Evolutionary conservation across 1,140 invertebrate species (phyloP).

Genomic region (Antheraea mylitta): DNA sequence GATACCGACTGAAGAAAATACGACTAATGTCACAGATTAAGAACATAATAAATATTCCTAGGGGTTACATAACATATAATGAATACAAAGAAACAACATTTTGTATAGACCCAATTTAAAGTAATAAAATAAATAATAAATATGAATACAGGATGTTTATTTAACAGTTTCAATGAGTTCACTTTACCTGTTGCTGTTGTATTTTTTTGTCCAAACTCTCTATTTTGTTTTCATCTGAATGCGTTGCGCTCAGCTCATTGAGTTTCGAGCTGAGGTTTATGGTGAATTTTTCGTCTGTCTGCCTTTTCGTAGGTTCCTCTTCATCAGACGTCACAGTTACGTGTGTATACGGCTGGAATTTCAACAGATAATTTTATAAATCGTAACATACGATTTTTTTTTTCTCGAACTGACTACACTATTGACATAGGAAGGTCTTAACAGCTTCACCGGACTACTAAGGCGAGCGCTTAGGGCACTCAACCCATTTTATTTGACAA

Average conservation of each 20-base stretch:
- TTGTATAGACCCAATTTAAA: not conserved
- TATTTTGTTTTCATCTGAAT: constrained; percentile 45
- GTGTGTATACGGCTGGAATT: constrained; percentile 77
- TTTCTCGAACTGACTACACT: too few relatives aligned
- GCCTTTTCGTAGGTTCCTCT: constrained; percentile 85
- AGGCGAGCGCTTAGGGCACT: too few relatives aligned
- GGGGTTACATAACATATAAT: too few relatives aligned
- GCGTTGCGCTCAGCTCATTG: constrained; percentile 38
- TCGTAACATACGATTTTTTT: too few relatives aligned
- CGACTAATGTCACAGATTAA: too few relatives aligned
- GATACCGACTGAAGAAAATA: not conserved
- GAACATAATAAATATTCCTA: too few relatives aligned
- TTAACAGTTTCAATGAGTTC: not conserved
- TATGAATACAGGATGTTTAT: not conserved
- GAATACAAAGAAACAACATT: too few relatives aligned
- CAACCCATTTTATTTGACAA: too few relatives aligned
- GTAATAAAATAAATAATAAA: not conserved
- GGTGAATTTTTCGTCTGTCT: constrained; percentile 61
- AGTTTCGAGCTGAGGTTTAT: constrained; percentile 57
- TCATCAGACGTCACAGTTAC: constrained; percentile 84
- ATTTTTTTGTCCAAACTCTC: constrained; percentile 67
- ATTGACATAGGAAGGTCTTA: too few relatives aligned
- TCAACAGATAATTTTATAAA: not conserved
- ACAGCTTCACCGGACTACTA: too few relatives aligned
- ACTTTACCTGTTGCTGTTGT: constrained; percentile 69